Conservation (phyloP, 2,797 vertebrate genomes). For the Australoheros facetus region DNA sequence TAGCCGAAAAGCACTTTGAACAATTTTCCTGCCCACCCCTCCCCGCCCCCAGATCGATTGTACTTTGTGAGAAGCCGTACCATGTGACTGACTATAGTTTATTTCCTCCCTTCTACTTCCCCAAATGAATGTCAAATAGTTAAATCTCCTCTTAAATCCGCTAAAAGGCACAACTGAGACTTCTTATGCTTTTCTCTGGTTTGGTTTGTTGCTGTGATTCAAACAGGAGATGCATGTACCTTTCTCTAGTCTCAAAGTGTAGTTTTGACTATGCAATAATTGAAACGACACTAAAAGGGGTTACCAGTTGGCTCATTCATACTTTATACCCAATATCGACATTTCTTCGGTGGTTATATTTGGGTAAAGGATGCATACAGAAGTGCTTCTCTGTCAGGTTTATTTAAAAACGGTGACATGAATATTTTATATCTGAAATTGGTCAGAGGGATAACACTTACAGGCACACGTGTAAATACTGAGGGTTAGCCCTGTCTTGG, state of each 20-base stretch:
- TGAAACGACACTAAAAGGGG: slow-evolving; percentile 58
- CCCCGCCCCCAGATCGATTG: slow-evolving; percentile 26
- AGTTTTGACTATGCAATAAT: slow-evolving; percentile 79
- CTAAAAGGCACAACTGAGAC: slow-evolving; percentile 51
- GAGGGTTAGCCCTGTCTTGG: slow-evolving; percentile 43
- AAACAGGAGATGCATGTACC: slow-evolving; percentile 55
- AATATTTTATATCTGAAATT: slow-evolving; percentile 56
- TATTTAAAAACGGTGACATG: slow-evolving; percentile 10
- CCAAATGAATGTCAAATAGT: slow-evolving; percentile 70
- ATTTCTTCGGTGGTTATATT: slow-evolving; percentile 35
- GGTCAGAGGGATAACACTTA: slow-evolving; percentile 51
- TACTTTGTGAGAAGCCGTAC: slow-evolving; percentile 59
- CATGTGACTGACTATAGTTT: slow-evolving; percentile 46
- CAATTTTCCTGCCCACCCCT: slow-evolving; percentile 59
- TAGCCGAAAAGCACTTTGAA: slow-evolving; percentile 77
- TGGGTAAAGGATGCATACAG: slow-evolving; percentile 27
- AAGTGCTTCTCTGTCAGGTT: slow-evolving; percentile 37
- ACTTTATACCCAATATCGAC: slow-evolving; percentile 35
- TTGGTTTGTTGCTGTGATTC: slow-evolving; percentile 45
- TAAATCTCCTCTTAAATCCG: slow-evolving; percentile 37
- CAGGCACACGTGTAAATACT: slow-evolving; percentile 68
- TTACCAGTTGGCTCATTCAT: slow-evolving; percentile 35
- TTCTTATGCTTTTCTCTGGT: slow-evolving; percentile 40
- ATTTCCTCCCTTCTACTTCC: slow-evolving; percentile 11
- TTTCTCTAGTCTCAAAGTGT: slow-evolving; percentile 54